Percentiles rank a stretch among this genome's conserved stretches.
Conservation (phyloP, 2,797 vertebrate genomes). For the Lindbergichthys nudifrons region DNA sequence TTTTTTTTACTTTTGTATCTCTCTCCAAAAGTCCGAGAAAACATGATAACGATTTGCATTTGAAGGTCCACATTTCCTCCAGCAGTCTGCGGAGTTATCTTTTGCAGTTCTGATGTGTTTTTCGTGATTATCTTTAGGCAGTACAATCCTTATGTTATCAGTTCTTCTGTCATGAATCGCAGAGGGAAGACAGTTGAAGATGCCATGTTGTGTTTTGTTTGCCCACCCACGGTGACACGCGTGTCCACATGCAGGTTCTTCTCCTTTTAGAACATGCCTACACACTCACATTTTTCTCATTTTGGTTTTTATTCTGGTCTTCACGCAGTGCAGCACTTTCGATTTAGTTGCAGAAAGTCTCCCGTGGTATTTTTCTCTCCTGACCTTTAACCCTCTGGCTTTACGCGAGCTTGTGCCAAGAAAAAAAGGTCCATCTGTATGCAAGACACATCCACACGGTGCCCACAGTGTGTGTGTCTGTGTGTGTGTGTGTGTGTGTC, state of each 20-base stretch:
- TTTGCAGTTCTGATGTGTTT: no score
- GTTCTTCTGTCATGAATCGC: no score
- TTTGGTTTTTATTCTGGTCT: neutral
- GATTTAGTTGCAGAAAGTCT: constrained; percentile 25
- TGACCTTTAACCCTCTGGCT: constrained; percentile 58
- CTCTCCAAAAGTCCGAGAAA: no score
- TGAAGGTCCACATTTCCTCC: no score
- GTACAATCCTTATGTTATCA: no score
- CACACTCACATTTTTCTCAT: neutral
- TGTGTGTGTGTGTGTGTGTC: constrained; percentile 29
- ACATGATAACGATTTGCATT: no score
- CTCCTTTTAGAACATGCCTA: neutral
- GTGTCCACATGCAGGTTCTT: neutral
- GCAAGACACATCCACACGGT: constrained; percentile 60
- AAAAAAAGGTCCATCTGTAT: constrained; percentile 64
- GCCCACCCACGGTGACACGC: neutral
- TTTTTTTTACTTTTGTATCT: no score
- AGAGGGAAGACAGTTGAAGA: no score
- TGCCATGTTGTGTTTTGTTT: no score
- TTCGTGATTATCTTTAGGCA: no score
- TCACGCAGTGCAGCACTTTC: neutral
- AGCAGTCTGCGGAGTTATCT: no score
- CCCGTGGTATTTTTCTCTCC: constrained; percentile 4
- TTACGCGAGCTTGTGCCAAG: constrained; percentile 48
- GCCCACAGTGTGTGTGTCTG: constrained; percentile 51